phyloP scores from a whole-genome alignment of 1,140 invertebrate genomes.

The Drosophila ficusphila region DNA sequence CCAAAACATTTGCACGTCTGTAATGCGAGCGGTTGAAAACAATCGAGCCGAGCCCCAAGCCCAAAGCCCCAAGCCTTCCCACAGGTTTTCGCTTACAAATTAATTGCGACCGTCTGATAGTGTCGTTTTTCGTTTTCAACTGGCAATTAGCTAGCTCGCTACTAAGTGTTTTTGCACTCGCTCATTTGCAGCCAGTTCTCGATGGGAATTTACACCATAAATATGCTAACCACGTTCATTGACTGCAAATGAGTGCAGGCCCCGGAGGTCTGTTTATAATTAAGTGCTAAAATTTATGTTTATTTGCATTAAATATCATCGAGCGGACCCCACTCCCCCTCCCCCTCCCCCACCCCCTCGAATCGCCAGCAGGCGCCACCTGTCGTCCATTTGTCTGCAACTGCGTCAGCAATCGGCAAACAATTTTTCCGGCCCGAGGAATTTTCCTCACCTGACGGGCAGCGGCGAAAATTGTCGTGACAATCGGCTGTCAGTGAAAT shows the following conservation, averaged over 20 bases:
- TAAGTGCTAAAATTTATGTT: slow-evolving; percentile 78
- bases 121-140: slow-evolving; percentile 46
- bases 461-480: slow-evolving; percentile 59
- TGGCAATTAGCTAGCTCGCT: slow-evolving; percentile 58
- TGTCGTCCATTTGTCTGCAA: slow-evolving; percentile 72
- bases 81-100: slow-evolving; percentile 68
- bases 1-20: slow-evolving; percentile 63
- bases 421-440: slow-evolving; percentile 14
- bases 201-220: slow-evolving; percentile 69
- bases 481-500: slow-evolving; percentile 78
- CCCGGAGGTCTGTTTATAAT: slow-evolving; percentile 70
- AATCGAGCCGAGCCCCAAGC: too few species aligned
- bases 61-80: slow-evolving; percentile 52
- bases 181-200: slow-evolving; percentile 59
- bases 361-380: slow-evolving; percentile 62
- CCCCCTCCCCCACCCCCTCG: too few species aligned
- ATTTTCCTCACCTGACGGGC: slow-evolving; percentile 29
- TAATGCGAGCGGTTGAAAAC: slow-evolving; percentile 29
- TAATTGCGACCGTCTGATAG: slow-evolving; percentile 32
- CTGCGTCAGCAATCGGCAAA: slow-evolving; percentile 57
- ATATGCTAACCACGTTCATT: slow-evolving; percentile 70
- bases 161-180: slow-evolving; percentile 31
- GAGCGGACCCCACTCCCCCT: not conserved
- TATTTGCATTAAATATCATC: slow-evolving; percentile 53
- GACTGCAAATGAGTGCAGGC: slow-evolving; percentile 62